Percentiles rank a stretch among this genome's conserved stretches.
Conservation (phyloP, 2,113 vertebrate genomes). For the Empidonax alnorum region DNA sequence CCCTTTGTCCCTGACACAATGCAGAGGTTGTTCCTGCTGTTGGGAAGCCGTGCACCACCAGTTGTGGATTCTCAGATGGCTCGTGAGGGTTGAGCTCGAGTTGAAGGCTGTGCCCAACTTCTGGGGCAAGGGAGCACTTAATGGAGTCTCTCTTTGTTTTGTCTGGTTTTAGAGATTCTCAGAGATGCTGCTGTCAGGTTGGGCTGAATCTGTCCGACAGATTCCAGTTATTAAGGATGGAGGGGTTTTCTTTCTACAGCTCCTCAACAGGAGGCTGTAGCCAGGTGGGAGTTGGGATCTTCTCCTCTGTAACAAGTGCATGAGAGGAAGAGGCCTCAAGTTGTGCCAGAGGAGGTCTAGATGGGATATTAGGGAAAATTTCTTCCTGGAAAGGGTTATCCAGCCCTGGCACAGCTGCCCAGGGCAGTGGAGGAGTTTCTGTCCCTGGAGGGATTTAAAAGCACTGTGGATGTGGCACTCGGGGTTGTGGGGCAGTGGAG, state of each 20-base stretch:
- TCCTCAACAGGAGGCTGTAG: neutral
- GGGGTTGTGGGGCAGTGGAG: neutral
- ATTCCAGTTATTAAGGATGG: neutral
- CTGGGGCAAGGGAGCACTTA: neutral
- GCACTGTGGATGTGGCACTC: neutral
- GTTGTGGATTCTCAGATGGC: accelerated
- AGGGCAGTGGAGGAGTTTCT: neutral
- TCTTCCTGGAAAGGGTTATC: accelerated
- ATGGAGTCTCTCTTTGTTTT: neutral
- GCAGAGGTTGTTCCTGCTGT: too few relatives aligned
- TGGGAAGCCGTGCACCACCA: accelerated
- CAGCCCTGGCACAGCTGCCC: too few relatives aligned
- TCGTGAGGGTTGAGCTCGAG: neutral
- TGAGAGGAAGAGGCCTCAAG: neutral
- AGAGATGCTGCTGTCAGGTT: neutral
- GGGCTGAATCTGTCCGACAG: neutral
- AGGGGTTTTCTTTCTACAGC: neutral
- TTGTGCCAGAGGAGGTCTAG: neutral
- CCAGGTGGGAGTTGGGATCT: neutral
- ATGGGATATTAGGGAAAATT: neutral
- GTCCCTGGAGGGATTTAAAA: neutral
- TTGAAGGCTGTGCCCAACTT: neutral
- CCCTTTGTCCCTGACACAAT: accelerated
- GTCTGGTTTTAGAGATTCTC: neutral
- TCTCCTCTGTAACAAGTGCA: neutral